Conservation (phyloP, 2,113 vertebrate genomes). For the Pedionomus torquatus region DNA sequence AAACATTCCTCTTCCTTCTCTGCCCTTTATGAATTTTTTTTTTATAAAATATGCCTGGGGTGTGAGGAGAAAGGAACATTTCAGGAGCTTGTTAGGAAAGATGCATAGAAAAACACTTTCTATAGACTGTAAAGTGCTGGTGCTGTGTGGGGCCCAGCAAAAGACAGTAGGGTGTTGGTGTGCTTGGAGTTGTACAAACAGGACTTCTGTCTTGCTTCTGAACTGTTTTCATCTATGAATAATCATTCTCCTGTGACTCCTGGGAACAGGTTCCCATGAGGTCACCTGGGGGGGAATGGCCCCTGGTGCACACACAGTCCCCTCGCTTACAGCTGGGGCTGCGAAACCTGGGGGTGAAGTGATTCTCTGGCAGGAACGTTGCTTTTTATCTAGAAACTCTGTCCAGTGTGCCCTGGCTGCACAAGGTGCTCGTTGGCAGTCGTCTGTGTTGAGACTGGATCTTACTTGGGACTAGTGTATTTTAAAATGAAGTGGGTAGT, state of each 20-base stretch:
- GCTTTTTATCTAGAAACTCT: not conserved
- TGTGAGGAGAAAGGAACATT: not conserved
- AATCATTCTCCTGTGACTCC: not conserved
- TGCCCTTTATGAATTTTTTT: not conserved
- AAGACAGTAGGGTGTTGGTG: not conserved
- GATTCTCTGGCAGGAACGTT: not conserved
- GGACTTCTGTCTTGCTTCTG: not conserved
- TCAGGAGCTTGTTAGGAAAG: not conserved
- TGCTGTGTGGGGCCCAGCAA: not conserved
- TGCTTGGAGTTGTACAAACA: not conserved
- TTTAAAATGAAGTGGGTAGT: not conserved
- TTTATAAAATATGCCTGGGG: not conserved
- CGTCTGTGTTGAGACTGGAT: not conserved
- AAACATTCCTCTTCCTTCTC: not conserved
- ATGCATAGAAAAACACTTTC: not conserved
- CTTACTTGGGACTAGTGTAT: not conserved
- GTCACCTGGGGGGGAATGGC: not conserved
- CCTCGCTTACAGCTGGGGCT: not conserved
- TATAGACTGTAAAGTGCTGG: accelerated
- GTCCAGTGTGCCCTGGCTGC: not conserved
- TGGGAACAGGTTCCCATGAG: not conserved
- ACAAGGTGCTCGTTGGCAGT: not conserved
- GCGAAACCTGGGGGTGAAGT: not conserved
- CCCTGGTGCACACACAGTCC: not conserved
- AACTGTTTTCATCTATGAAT: not conserved